A percentile compares a stretch with the other conserved stretches of the same genome.
Evolutionary conservation across 2,888 invertebrate species (phyloP).

Genomic region (Hybos culiciformis): DNA sequence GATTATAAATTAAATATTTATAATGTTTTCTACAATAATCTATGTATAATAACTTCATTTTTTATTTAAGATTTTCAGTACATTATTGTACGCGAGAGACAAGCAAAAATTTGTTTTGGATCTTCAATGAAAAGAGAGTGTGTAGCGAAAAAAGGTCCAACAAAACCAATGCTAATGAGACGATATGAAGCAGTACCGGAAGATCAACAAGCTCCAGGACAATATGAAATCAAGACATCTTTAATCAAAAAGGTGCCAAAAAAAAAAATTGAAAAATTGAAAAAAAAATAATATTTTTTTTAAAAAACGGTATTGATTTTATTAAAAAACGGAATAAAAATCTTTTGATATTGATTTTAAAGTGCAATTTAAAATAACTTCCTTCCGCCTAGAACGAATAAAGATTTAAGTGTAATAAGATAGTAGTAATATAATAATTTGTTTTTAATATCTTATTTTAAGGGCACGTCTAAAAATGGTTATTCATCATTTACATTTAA

Average conservation of each 20-base stretch:
- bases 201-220: neutral
- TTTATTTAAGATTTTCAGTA: neutral
- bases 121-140: neutral
- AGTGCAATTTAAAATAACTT: no score
- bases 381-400: no score
- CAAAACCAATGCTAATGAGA: neutral
- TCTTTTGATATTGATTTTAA: no score
- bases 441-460: neutral
- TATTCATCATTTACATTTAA: constrained; percentile 26
- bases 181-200: neutral
- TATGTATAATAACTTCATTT: no score
- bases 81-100: neutral
- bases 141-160: neutral
- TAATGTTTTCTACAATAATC: no score
- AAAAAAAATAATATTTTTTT: no score
- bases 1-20: no score
- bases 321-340: no score
- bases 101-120: neutral
- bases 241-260: neutral
- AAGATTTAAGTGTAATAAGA: no score
- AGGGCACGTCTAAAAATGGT: constrained; percentile 27
- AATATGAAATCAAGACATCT: neutral
- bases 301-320: no score
- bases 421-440: neutral
- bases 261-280: no score